phyloP scores from a whole-genome alignment of 2,113 vertebrate genomes.

The Blennius ocellaris region DNA sequence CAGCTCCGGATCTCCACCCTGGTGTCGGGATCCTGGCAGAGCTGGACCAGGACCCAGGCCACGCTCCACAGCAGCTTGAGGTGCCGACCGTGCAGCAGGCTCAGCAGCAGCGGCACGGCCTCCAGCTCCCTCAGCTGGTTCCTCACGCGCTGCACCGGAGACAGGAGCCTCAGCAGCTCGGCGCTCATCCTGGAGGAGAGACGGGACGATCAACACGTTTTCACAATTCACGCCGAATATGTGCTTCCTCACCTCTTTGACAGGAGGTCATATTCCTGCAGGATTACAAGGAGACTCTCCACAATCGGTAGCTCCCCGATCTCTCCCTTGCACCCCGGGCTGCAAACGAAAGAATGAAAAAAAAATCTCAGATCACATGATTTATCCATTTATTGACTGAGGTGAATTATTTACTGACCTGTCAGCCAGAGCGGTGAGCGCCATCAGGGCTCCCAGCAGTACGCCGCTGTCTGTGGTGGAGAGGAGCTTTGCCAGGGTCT shows the following conservation, averaged over 20 bases:
- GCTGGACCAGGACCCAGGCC: conserved; percentile 91
- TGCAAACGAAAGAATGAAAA: conserved; percentile 58
- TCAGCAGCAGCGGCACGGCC: conserved; percentile 89
- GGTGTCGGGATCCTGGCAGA: conserved; percentile 89
- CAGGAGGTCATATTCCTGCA: conserved; percentile 90
- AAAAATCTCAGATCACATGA: neutral
- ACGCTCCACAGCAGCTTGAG: conserved; percentile 89
- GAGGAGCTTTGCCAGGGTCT: conserved; percentile 89
- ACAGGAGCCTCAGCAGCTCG: conserved; percentile 89
- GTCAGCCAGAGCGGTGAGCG: conserved; percentile 88
- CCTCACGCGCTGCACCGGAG: conserved; percentile 83
- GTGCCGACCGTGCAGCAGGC: conserved; percentile 88
- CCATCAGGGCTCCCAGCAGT: conserved; percentile 87
- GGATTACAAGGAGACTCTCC: conserved; percentile 88
- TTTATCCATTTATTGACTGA: neutral
- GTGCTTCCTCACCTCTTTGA: conserved; percentile 85
- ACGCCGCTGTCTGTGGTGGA: conserved; percentile 85
- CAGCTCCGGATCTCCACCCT: conserved; percentile 88
- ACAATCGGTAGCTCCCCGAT: conserved; percentile 87
- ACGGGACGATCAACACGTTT: neutral
- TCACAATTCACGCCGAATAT: neutral
- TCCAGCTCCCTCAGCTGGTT: conserved; percentile 88
- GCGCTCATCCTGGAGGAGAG: conserved; percentile 82
- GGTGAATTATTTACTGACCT: conserved; percentile 75
- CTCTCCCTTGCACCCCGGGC: conserved; percentile 86